A percentile compares a stretch with the other conserved stretches of the same genome.
Evolutionary conservation across 2,888 invertebrate genomes (phyloP).

Genomic region (Dioctria rufipes): DNA sequence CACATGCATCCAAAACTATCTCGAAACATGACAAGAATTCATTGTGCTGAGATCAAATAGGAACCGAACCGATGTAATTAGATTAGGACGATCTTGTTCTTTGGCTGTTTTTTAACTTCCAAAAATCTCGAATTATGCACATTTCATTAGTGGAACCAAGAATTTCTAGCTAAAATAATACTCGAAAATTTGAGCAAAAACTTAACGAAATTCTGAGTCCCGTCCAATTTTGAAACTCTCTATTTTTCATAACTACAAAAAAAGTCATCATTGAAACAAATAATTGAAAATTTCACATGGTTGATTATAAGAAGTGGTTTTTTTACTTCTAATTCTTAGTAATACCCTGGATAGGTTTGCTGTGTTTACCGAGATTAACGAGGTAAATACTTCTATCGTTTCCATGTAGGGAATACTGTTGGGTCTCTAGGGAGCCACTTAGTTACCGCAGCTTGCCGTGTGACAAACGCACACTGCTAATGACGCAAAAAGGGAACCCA

Average conservation of each 20-base stretch:
- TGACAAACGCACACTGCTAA: constrained; percentile 32
- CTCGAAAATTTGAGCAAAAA: constrained; percentile 21
- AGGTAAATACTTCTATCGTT: constrained; percentile 19
- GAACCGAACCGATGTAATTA: constrained; percentile 54
- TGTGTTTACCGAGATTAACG: constrained; percentile 10
- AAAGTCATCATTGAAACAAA: not conserved
- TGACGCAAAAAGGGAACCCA: constrained; percentile 14
- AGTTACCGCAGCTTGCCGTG: constrained; percentile 6
- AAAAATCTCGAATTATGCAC: constrained; percentile 42
- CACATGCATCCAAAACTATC: constrained; percentile 56
- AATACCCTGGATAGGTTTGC: not conserved
- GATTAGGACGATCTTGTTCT: constrained; percentile 47
- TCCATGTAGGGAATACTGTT: constrained; percentile 34
- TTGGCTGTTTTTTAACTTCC: not conserved
- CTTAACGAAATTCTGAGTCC: not conserved
- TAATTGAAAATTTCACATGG: constrained; percentile 21
- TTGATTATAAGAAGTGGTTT: not conserved
- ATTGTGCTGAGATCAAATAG: constrained; percentile 43
- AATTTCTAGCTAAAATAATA: constrained; percentile 4
- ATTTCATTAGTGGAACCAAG: constrained; percentile 30
- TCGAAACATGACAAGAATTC: constrained; percentile 43
- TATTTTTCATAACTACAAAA: constrained; percentile 38
- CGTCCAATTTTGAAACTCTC: constrained; percentile 33
- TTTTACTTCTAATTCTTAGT: constrained; percentile 17
- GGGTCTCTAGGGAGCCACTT: constrained; percentile 23